Evolutionary conservation across 2,888 invertebrate species (phyloP).

Genomic region (Andrena haemorrhoa): DNA sequence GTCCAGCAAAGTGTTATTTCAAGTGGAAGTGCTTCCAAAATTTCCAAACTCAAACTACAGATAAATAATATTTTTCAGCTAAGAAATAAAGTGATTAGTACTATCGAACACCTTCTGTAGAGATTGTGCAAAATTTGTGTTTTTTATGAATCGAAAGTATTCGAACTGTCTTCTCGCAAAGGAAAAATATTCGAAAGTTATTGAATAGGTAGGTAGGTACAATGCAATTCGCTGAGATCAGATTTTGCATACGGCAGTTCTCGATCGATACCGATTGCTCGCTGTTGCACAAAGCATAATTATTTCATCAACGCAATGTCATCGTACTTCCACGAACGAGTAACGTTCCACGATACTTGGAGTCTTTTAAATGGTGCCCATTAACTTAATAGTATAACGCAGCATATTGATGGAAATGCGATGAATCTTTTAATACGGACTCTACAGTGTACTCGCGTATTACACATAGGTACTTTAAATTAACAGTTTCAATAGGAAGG

Average conservation of each 20-base stretch:
- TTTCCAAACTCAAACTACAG: too few relatives aligned
- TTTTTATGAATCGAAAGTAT: too few relatives aligned
- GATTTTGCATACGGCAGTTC: constrained; percentile 1
- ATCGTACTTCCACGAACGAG: constrained; percentile 7
- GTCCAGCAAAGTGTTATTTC: too few relatives aligned
- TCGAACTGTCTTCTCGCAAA: background rate
- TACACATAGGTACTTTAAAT: too few relatives aligned
- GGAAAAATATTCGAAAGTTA: constrained; percentile 9
- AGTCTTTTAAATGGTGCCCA: constrained; percentile 3
- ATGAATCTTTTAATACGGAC: background rate
- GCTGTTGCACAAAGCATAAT: constrained; percentile 25
- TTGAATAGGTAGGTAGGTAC: constrained; percentile 2
- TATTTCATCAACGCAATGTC: constrained; percentile 18
- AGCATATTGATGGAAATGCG: background rate
- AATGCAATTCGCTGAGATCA: constrained; percentile 13
- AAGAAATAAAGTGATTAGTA: too few relatives aligned
- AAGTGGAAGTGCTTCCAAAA: too few relatives aligned
- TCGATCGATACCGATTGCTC: constrained; percentile 26
- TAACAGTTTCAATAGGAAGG: too few relatives aligned
- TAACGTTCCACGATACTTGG: constrained; percentile 13
- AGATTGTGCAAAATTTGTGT: too few relatives aligned
- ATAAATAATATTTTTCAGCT: too few relatives aligned
- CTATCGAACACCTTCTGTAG: too few relatives aligned
- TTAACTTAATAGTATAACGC: background rate
- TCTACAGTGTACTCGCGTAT: background rate